phyloP scores from a whole-genome alignment of 2,888 invertebrate genomes.

The Epicampocera succincta region DNA sequence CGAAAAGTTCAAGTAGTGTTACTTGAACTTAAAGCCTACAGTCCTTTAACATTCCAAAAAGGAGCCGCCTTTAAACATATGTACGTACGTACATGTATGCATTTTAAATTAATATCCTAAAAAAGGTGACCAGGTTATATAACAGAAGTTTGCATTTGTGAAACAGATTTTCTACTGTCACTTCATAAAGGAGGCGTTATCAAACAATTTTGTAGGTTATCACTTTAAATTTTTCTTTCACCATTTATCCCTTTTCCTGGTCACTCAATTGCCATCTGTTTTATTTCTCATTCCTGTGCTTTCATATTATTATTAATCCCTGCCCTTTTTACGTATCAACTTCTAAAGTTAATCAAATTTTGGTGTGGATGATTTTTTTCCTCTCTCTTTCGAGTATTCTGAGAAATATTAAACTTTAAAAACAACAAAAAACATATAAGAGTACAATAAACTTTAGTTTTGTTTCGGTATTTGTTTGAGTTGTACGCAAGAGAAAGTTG shows the following conservation, averaged over 20 bases:
- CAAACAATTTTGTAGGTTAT: no score
- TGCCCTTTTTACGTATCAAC: constrained; percentile 41
- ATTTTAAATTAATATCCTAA: constrained; percentile 5
- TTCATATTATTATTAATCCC: constrained; percentile 41
- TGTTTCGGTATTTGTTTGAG: constrained; percentile 9
- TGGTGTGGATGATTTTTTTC: not conserved
- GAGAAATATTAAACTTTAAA: constrained; percentile 46
- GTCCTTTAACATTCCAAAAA: constrained; percentile 27
- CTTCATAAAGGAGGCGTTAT: no score
- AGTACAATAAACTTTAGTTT: constrained; percentile 24
- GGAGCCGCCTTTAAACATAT: constrained; percentile 14
- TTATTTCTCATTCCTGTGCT: constrained; percentile 24
- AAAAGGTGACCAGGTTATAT: constrained; percentile 32
- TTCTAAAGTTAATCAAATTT: constrained; percentile 58
- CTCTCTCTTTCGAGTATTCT: constrained; percentile 15
- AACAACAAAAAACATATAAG: constrained; percentile 14
- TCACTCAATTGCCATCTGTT: constrained; percentile 14
- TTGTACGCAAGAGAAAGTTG: constrained; percentile 8
- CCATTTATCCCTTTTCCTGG: not conserved
- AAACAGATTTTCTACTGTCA: no score
- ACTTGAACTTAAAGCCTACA: constrained; percentile 32
- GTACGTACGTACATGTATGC: no score
- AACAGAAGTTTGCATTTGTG: not conserved
- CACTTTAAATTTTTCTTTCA: no score
- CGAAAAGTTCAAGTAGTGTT: constrained; percentile 37